phyloP scores from a whole-genome alignment of 1,140 invertebrate species.

The Patella vulgata region DNA sequence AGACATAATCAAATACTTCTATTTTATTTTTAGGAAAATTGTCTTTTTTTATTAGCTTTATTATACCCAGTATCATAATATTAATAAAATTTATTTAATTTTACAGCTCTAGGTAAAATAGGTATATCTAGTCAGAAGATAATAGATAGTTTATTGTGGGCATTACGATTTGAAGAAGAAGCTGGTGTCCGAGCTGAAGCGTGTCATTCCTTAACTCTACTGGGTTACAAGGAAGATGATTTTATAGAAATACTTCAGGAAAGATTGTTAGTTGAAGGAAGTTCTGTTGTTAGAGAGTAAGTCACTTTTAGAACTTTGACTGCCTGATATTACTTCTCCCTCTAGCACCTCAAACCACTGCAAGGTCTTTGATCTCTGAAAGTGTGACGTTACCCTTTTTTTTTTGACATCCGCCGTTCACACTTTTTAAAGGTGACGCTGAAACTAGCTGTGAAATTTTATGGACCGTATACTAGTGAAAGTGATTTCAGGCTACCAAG shows the following conservation, averaged over 20 bases:
- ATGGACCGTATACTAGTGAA: no score
- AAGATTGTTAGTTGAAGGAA: slow-evolving; percentile 60
- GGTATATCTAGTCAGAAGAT: slow-evolving; percentile 52
- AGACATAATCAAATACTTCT: no score
- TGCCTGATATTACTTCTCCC: neutral
- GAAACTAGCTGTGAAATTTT: no score
- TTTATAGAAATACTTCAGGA: slow-evolving; percentile 62
- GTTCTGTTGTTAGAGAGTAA: slow-evolving; percentile 58
- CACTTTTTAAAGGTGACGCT: no score
- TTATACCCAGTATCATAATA: no score
- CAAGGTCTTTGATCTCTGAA: neutral
- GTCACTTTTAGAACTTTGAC: slow-evolving; percentile 7
- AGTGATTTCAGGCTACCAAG: no score
- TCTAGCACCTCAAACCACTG: no score
- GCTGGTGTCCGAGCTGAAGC: slow-evolving; percentile 62
- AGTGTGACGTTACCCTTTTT: no score
- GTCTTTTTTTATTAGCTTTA: no score
- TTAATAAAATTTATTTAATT: slow-evolving; percentile 10
- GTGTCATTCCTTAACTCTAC: slow-evolving; percentile 55
- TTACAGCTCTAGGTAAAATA: slow-evolving; percentile 62
- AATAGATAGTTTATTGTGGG: slow-evolving; percentile 60
- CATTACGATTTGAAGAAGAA: slow-evolving; percentile 63
- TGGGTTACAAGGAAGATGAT: slow-evolving; percentile 54
- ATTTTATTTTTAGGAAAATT: no score
- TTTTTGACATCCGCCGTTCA: no score